phyloP scores from a whole-genome alignment of 2,113 vertebrate genomes.

The Scolopax mira region DNA sequence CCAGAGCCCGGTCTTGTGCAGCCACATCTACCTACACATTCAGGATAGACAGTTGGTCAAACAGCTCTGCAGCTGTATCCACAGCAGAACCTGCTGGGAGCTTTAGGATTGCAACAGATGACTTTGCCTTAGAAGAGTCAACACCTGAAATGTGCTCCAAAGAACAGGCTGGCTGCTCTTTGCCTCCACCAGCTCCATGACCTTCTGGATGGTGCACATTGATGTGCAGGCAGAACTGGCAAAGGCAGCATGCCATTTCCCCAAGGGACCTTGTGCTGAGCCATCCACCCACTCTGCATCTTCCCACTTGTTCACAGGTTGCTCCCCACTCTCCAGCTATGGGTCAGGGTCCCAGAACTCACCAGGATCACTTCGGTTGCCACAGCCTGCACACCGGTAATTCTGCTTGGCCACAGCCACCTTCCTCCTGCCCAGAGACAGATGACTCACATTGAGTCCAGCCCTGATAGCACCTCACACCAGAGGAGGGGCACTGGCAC shows the following conservation, averaged over 20 bases:
- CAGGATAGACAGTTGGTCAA: background rate
- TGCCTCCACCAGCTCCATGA: background rate
- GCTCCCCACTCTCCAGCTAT: background rate
- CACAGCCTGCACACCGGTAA: conserved; percentile 95
- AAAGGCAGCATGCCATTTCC: background rate
- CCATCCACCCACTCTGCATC: background rate
- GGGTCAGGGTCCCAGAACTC: conserved; percentile 12
- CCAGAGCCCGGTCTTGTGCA: background rate
- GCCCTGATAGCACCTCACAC: background rate
- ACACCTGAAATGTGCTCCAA: background rate
- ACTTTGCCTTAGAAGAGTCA: background rate
- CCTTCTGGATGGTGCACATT: background rate
- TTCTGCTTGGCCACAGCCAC: conserved; percentile 94
- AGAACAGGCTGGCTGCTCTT: background rate
- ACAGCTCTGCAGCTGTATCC: background rate
- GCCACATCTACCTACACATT: background rate
- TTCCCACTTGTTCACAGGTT: background rate
- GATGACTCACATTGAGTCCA: background rate
- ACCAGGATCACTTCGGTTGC: conserved; percentile 93
- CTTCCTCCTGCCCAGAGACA: conserved; percentile 83
- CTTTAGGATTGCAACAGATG: background rate
- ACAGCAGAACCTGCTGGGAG: background rate
- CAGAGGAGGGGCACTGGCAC: background rate
- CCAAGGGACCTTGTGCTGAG: background rate
- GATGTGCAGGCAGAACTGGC: background rate